Conservation (phyloP, 2,797 vertebrate species). For the Valencia hispanica region DNA sequence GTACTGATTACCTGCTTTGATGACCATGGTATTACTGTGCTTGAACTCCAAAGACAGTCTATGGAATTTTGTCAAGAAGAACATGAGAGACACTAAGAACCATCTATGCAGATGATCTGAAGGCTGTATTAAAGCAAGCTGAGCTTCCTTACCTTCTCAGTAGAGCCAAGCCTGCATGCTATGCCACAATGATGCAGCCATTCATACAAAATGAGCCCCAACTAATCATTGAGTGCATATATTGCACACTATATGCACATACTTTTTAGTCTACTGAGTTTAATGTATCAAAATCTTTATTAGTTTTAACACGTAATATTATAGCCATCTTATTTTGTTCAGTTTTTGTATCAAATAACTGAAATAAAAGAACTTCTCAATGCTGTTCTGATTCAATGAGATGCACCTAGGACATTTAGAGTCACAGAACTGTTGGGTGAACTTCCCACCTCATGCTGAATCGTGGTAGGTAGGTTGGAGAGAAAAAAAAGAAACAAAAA, state of each 20-base stretch:
- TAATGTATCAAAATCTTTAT: background rate
- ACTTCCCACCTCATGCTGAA: conserved; percentile 36
- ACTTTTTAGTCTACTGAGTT: background rate
- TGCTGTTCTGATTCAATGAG: background rate
- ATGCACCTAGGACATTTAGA: conserved; percentile 19
- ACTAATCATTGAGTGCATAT: background rate
- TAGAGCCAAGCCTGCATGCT: background rate
- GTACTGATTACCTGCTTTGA: background rate
- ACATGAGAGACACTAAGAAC: background rate
- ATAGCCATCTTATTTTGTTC: background rate
- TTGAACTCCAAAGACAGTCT: background rate
- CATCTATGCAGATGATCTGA: background rate
- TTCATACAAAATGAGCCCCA: background rate
- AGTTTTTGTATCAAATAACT: background rate
- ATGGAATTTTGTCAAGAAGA: background rate
- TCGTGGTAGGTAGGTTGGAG: conserved; percentile 39
- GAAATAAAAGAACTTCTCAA: background rate
- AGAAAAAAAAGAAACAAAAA: conserved; percentile 64
- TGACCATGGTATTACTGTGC: background rate
- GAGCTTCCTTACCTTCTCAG: too few species aligned
- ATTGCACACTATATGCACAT: background rate
- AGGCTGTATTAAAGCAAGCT: too few species aligned
- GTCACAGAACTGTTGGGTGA: conserved; percentile 44
- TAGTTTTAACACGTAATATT: background rate
- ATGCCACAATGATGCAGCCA: background rate